phyloP scores from a whole-genome alignment of 2,113 vertebrate species.

The Embiotoca jacksoni region DNA sequence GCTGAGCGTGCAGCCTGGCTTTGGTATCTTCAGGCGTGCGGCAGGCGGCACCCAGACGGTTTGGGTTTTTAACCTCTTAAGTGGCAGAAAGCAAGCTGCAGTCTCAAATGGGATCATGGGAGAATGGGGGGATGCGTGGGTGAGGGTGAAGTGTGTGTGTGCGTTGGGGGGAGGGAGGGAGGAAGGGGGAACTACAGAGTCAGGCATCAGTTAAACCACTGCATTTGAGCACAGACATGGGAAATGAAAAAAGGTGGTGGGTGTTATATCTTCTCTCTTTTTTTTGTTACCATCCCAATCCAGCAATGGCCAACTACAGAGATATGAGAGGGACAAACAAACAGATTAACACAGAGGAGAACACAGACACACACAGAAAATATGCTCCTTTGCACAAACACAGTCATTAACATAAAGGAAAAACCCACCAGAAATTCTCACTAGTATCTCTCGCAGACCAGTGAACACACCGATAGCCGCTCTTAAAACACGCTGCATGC shows the following conservation, averaged over 20 bases:
- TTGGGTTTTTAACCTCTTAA: constrained; percentile 83
- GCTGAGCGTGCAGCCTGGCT: constrained; percentile 82
- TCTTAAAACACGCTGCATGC: constrained; percentile 47
- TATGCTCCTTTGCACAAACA: constrained; percentile 13
- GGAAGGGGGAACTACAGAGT: constrained; percentile 38
- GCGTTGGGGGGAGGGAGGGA: background rate
- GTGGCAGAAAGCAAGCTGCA: constrained; percentile 77
- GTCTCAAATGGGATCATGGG: constrained; percentile 70
- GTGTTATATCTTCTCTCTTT: constrained; percentile 27
- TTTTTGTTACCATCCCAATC: constrained; percentile 73
- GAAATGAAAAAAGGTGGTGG: constrained; percentile 59
- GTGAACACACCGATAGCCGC: constrained; percentile 2
- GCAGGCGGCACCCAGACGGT: constrained; percentile 77
- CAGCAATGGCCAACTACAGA: constrained; percentile 72
- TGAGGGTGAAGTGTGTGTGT: background rate
- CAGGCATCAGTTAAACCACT: constrained; percentile 61
- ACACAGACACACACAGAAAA: constrained; percentile 25
- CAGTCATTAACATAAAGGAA: constrained; percentile 1
- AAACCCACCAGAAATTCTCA: background rate
- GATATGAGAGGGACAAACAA: constrained; percentile 76
- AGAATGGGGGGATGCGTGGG: constrained; percentile 24
- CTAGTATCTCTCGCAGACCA: constrained; percentile 11
- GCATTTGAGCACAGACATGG: constrained; percentile 60
- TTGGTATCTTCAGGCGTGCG: constrained; percentile 76
- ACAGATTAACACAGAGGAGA: constrained; percentile 66